Percentiles rank a stretch among this genome's conserved stretches.
These are phyloP conservation scores for Chironomus striatipennis DNA, from an alignment of 1,140 invertebrate genomes.

Conservation along the genomic window DNA sequence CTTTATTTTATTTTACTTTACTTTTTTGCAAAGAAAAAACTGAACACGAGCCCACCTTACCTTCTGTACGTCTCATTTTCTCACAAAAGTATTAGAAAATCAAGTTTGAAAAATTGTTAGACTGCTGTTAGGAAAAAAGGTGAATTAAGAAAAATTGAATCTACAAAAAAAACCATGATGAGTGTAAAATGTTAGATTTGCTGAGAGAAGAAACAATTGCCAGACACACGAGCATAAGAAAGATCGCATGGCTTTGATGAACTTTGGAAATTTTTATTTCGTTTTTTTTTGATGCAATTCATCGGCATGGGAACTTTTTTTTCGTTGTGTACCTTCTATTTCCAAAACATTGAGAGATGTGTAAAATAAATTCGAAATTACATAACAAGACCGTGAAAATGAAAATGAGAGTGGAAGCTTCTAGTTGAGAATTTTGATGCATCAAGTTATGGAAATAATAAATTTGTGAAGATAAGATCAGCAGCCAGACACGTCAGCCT, in stretches of 20 bases:
- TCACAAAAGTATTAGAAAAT: not conserved
- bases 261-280: conserved; percentile 18
- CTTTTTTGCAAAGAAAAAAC: no score
- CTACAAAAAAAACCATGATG: no score
- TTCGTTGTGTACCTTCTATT: no score
- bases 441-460: no score
- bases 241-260: conserved; percentile 17
- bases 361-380: no score
- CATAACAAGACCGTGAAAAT: no score
- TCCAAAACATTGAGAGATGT: no score
- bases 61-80: not conserved
- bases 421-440: no score
- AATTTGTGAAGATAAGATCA: no score
- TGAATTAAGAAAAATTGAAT: not conserved
- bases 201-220: conserved; percentile 1
- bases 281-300: not conserved
- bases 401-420: no score
- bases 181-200: not conserved
- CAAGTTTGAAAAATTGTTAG: conserved; percentile 4
- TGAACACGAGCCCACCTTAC: not conserved
- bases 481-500: no score
- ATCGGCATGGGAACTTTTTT: not conserved
- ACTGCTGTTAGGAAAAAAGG: not conserved
- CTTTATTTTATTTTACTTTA: no score
- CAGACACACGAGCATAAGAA: not conserved